These are phyloP conservation scores for Fundulus diaphanus DNA, from an alignment of 2,797 vertebrate species.

Conservation along the genomic window DNA sequence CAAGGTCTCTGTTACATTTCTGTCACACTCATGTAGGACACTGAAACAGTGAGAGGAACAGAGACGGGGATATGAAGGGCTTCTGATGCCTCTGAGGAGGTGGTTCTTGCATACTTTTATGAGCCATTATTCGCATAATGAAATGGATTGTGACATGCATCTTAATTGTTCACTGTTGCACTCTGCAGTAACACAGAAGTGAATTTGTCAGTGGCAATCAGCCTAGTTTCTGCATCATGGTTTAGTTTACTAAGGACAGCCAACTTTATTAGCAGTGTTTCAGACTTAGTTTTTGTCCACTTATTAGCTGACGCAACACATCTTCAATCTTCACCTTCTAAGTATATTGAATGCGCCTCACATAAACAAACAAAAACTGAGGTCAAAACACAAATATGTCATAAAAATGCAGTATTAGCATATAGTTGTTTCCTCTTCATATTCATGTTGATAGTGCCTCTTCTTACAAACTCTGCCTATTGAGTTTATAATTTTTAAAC, in stretches of 20 bases:
- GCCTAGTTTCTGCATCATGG: slow-evolving; percentile 9
- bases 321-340: slow-evolving; percentile 1
- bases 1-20: slow-evolving; percentile 76
- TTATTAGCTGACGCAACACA: not conserved
- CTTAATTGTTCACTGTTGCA: slow-evolving; percentile 57
- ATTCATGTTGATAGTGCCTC: not conserved
- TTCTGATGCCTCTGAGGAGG: slow-evolving; percentile 56
- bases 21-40: slow-evolving; percentile 78
- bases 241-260: slow-evolving; percentile 4
- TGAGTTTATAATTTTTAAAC: not conserved
- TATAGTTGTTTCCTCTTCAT: not conserved
- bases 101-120: slow-evolving; percentile 62
- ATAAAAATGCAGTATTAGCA: not conserved
- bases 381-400: not conserved
- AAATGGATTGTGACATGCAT: slow-evolving; percentile 63
- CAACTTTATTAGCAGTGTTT: not conserved
- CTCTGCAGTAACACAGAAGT: slow-evolving; percentile 46
- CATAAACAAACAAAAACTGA: not conserved
- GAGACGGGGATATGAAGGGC: slow-evolving; percentile 56
- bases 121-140: slow-evolving; percentile 54
- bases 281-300: not conserved
- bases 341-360: not conserved
- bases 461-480: not conserved
- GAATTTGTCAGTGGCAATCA: slow-evolving; percentile 30
- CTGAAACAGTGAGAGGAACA: slow-evolving; percentile 61